Percentiles rank a stretch among this genome's conserved stretches.
phyloP scores from a whole-genome alignment of 2,113 vertebrate genomes.

The Myodes glareolus region DNA sequence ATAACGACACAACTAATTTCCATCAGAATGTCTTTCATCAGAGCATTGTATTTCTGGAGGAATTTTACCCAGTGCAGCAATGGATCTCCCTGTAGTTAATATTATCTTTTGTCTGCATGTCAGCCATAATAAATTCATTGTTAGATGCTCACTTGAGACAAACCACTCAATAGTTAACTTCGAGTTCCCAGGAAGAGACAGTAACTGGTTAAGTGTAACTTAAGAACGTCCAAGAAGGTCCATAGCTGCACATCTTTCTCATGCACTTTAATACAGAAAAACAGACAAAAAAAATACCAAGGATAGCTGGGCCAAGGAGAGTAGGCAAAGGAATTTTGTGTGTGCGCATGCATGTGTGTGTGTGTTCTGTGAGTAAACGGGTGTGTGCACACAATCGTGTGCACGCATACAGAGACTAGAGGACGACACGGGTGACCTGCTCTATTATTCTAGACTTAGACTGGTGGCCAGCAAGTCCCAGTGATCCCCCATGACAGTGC shows the following conservation, averaged over 20 bases:
- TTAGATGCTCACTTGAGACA: neutral
- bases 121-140: conserved; percentile 74
- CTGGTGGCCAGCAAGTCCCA: neutral
- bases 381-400: neutral
- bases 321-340: neutral
- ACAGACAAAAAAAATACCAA: neutral
- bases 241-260: neutral
- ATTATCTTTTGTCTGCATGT: neutral
- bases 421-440: neutral
- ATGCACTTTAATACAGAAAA: neutral
- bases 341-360: neutral
- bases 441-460: neutral
- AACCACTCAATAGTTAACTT: conserved; percentile 57
- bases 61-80: conserved; percentile 54
- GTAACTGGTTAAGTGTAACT: conserved; percentile 59
- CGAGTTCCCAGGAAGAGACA: conserved; percentile 20
- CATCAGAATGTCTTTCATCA: conserved; percentile 67
- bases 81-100: conserved; percentile 55
- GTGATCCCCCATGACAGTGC: neutral
- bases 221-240: neutral
- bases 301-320: neutral
- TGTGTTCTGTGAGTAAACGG: neutral
- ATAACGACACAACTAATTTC: conserved; percentile 75
- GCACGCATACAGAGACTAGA: neutral
- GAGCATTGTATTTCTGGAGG: conserved; percentile 60